Conservation (phyloP, 2,888 invertebrate species). For the Parnassius apollo region DNA sequence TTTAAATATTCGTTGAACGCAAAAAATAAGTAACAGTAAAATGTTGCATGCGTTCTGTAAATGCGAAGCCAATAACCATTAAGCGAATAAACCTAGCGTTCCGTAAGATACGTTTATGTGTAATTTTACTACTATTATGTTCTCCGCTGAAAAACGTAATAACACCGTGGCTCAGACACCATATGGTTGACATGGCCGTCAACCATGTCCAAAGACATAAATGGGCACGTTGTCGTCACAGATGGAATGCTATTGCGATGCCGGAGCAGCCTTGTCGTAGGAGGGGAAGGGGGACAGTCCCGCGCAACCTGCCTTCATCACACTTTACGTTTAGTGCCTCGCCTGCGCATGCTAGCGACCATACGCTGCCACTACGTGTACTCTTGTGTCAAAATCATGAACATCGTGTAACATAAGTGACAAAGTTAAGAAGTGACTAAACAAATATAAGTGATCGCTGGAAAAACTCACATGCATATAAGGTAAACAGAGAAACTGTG, state of each 20-base stretch:
- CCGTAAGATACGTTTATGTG: conserved; percentile 25
- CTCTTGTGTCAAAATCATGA: conserved; percentile 11
- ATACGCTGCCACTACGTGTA: conserved; percentile 40
- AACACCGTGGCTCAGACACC: conserved; percentile 59
- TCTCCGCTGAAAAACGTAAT: conserved; percentile 64
- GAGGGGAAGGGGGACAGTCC: conserved; percentile 43
- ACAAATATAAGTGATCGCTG: conserved; percentile 52
- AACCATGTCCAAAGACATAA: conserved; percentile 78
- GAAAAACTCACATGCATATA: conserved; percentile 41
- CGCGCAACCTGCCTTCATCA: conserved; percentile 67
- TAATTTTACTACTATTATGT: conserved; percentile 57
- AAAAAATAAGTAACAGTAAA: too few relatives aligned
- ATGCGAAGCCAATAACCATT: conserved; percentile 10
- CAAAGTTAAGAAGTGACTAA: conserved; percentile 52
- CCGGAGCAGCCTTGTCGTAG: conserved; percentile 57
- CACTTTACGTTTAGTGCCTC: conserved; percentile 59
- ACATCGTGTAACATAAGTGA: conserved; percentile 47
- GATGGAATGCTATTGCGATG: conserved; percentile 66
- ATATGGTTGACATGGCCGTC: conserved; percentile 74
- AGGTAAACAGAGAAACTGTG: conserved; percentile 50
- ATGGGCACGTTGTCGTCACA: conserved; percentile 79
- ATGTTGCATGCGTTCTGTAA: conserved; percentile 17
- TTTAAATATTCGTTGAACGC: too few relatives aligned
- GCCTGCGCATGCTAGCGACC: conserved; percentile 57
- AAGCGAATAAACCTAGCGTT: conserved; percentile 12